A percentile compares a stretch with the other conserved stretches of the same genome.
These are phyloP conservation scores for Sus cebifrons DNA, from an alignment of 2,797 vertebrate genomes.

Conservation along the genomic window DNA sequence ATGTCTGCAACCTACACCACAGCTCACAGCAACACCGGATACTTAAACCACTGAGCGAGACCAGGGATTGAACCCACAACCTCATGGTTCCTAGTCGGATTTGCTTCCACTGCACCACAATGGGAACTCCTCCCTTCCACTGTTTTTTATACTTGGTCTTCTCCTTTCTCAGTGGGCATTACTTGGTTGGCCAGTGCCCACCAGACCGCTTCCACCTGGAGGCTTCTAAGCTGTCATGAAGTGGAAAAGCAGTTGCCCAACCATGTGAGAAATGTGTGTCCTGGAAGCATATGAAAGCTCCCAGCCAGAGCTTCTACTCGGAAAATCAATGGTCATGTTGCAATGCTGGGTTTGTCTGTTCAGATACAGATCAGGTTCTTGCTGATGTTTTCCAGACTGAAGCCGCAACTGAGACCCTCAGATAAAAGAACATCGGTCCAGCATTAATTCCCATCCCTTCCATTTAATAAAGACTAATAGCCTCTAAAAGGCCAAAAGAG, in stretches of 20 bases:
- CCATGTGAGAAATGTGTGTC: background rate
- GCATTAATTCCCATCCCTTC: background rate
- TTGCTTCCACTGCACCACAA: no score
- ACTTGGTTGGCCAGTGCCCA: background rate
- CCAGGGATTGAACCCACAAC: no score
- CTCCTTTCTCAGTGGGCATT: background rate
- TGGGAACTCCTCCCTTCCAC: no score
- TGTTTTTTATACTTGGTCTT: background rate
- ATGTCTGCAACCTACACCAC: no score
- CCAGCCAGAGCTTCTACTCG: background rate
- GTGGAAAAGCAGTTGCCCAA: background rate
- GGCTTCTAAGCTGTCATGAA: background rate
- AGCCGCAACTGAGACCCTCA: background rate
- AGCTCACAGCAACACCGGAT: no score
- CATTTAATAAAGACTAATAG: background rate
- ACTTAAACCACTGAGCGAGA: no score
- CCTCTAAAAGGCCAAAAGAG: background rate
- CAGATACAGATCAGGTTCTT: background rate
- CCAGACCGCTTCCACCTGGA: background rate
- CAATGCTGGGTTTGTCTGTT: background rate
- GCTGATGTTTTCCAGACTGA: background rate
- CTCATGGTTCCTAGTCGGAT: no score
- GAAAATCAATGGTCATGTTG: accelerated
- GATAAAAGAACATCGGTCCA: background rate
- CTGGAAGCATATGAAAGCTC: accelerated